Evolutionary conservation across 2,888 invertebrate genomes (phyloP).

Genomic region (Eustalomyia histrio): DNA sequence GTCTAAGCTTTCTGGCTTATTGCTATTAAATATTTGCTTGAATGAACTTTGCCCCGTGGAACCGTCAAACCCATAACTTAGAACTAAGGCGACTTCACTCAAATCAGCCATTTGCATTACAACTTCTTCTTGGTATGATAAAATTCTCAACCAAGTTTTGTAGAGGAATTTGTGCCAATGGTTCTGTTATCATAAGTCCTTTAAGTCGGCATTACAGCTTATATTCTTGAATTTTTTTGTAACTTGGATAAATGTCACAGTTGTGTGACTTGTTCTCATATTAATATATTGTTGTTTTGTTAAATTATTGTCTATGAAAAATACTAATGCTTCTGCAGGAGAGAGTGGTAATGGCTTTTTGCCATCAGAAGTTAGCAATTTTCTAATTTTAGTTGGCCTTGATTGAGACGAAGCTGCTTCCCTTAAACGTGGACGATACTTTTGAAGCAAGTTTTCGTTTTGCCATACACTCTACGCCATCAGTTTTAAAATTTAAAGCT

Average conservation of each 20-base stretch:
- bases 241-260: too few species aligned
- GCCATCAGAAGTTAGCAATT: background rate
- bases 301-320: background rate
- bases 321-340: slow-evolving; percentile 7
- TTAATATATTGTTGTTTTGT: slow-evolving; percentile 10
- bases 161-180: background rate
- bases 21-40: slow-evolving; percentile 16
- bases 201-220: slow-evolving; percentile 13
- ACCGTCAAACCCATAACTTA: too few species aligned
- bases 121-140: slow-evolving; percentile 19
- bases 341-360: slow-evolving; percentile 7
- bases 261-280: background rate
- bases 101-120: background rate
- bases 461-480: too few species aligned
- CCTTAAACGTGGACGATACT: too few species aligned
- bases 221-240: too few species aligned
- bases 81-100: slow-evolving; percentile 23
- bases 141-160: slow-evolving; percentile 14
- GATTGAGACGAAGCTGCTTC: too few species aligned
- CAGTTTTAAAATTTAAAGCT: too few species aligned
- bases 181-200: slow-evolving; percentile 13
- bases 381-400: background rate
- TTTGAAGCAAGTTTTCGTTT: too few species aligned
- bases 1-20: background rate
- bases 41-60: too few species aligned